Conservation (phyloP, 2,797 vertebrate species). For the Phrynocephalus vlangalii region DNA sequence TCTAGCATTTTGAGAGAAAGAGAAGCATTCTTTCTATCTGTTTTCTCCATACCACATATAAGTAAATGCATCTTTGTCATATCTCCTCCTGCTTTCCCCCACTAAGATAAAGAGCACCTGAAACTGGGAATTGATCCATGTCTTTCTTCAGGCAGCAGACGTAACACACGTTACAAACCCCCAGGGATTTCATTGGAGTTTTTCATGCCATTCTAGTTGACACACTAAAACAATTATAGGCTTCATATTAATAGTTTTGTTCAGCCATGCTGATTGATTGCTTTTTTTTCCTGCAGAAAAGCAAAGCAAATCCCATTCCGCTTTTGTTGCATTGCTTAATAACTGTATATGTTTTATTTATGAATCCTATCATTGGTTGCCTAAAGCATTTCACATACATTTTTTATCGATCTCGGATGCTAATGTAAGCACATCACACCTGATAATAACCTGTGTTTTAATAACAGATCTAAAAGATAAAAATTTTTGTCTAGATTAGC, state of each 20-base stretch:
- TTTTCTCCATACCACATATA: not conserved
- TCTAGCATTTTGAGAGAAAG: not conserved
- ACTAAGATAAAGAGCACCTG: not conserved
- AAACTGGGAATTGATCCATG: not conserved
- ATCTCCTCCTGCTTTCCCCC: not conserved
- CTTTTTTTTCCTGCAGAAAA: constrained; percentile 42
- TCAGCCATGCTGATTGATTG: constrained; percentile 43
- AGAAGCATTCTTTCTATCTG: not conserved
- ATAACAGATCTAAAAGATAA: constrained; percentile 54
- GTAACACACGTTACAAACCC: not conserved
- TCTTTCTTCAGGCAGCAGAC: not conserved
- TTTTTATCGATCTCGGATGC: constrained; percentile 46
- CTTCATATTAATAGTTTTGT: constrained; percentile 47
- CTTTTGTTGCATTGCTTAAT: constrained; percentile 43
- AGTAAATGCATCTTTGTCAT: not conserved
- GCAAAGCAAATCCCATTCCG: not conserved
- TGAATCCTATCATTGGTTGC: constrained; percentile 44
- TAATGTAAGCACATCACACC: constrained; percentile 49
- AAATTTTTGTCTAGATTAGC: constrained; percentile 37
- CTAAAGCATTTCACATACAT: constrained; percentile 42
- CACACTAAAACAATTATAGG: constrained; percentile 51
- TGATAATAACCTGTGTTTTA: constrained; percentile 67
- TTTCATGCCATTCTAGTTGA: constrained; percentile 54
- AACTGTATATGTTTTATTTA: constrained; percentile 45
- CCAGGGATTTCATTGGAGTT: constrained; percentile 21